phyloP scores from a whole-genome alignment of 2,113 vertebrate genomes.

The Bombycilla garrulus region DNA sequence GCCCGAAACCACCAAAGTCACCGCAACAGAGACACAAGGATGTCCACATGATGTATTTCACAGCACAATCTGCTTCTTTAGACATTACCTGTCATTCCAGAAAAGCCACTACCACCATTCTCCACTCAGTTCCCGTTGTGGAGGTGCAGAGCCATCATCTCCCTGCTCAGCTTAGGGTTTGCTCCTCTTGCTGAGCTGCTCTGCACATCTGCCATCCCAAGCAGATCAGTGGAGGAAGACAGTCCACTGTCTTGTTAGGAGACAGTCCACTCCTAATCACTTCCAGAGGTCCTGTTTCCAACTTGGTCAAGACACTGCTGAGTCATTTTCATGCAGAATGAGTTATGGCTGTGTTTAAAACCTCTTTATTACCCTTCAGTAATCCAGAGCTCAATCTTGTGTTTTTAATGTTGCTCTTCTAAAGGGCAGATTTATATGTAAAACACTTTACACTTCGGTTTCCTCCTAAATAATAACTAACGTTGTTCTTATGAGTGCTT shows the following conservation, averaged over 20 bases:
- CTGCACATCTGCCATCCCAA: not conserved
- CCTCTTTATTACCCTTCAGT: slow-evolving; percentile 25
- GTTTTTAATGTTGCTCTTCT: slow-evolving; percentile 16
- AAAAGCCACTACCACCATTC: not conserved
- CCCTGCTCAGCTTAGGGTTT: fast-evolving
- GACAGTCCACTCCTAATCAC: not conserved
- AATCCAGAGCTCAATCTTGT: slow-evolving; percentile 4
- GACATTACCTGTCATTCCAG: not conserved
- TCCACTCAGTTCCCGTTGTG: fast-evolving
- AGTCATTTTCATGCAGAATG: slow-evolving; percentile 49
- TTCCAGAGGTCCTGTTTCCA: slow-evolving; percentile 45
- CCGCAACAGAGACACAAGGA: not conserved
- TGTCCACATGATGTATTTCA: fast-evolving
- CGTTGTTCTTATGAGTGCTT: slow-evolving; percentile 49
- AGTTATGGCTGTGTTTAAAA: slow-evolving; percentile 51
- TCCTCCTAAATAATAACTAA: slow-evolving; percentile 61
- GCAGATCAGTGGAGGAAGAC: not conserved
- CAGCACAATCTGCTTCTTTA: not conserved
- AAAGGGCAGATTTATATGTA: slow-evolving; percentile 60
- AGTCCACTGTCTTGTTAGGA: not conserved
- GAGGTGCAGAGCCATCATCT: not conserved
- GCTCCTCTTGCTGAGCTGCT: not conserved
- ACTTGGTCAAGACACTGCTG: slow-evolving; percentile 29
- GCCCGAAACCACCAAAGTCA: not conserved
- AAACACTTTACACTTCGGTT: slow-evolving; percentile 61